Conservation (phyloP, 2,888 invertebrate species). For the Beris chalybata region DNA sequence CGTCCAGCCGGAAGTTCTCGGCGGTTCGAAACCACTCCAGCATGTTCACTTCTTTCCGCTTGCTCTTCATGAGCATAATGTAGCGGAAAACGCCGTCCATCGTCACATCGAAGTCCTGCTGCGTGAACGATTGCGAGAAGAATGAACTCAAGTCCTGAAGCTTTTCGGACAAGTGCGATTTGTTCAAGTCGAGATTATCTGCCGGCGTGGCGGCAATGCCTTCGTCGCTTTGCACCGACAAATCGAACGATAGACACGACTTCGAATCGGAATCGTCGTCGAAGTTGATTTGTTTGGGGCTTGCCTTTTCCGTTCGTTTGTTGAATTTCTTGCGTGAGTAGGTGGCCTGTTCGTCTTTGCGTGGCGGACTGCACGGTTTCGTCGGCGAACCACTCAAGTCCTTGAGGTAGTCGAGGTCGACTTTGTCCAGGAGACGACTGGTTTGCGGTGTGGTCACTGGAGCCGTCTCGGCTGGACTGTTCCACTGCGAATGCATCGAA, state of each 20-base stretch:
- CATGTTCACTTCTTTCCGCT: conserved; percentile 4
- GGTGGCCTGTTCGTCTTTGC: not conserved
- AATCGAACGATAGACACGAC: conserved; percentile 28
- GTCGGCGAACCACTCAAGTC: not conserved
- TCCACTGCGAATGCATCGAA: conserved; percentile 27
- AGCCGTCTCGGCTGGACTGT: conserved; percentile 10
- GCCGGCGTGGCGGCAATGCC: conserved; percentile 4
- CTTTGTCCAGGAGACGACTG: not conserved
- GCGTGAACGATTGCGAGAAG: conserved; percentile 28
- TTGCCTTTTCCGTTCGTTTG: conserved; percentile 9
- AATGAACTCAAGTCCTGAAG: conserved; percentile 31
- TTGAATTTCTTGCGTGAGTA: conserved; percentile 3
- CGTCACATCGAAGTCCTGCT: conserved; percentile 15
- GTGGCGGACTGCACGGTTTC: too few species aligned
- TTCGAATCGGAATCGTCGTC: conserved; percentile 35
- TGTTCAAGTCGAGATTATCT: conserved; percentile 27
- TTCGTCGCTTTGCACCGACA: conserved; percentile 28
- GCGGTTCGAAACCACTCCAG: conserved; percentile 24
- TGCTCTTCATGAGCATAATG: conserved; percentile 29
- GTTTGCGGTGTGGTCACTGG: not conserved
- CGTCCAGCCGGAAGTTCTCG: conserved; percentile 13
- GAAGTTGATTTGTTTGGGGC: conserved; percentile 10
- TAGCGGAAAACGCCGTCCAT: conserved; percentile 22
- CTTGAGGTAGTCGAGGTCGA: not conserved
- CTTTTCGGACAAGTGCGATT: conserved; percentile 31